phyloP scores from a whole-genome alignment of 2,888 invertebrate species.

The Mythimna ferrago region DNA sequence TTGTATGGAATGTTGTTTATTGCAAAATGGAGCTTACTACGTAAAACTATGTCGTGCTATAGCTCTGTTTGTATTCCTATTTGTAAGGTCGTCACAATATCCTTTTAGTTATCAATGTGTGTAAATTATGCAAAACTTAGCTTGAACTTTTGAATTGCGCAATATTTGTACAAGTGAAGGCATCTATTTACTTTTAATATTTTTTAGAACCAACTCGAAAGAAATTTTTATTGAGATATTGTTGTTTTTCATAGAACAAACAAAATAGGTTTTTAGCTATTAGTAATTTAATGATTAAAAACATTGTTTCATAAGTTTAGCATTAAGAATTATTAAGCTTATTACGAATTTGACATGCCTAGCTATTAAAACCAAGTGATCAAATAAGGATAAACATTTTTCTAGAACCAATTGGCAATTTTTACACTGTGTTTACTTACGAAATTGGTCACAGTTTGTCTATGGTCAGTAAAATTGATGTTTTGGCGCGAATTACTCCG shows the following conservation, averaged over 20 bases:
- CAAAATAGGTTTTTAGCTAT: not conserved
- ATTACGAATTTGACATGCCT: not conserved
- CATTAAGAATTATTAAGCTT: constrained; percentile 1
- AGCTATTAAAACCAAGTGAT: constrained; percentile 1
- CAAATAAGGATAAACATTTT: constrained; percentile 32
- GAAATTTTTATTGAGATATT: constrained; percentile 3
- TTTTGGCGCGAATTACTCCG: constrained; percentile 45
- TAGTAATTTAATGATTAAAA: not conserved
- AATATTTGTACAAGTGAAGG: constrained; percentile 53
- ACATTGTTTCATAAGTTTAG: not conserved
- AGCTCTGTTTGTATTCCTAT: constrained; percentile 38
- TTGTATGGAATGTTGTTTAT: constrained; percentile 59
- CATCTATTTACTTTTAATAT: constrained; percentile 14
- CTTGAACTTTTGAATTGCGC: constrained; percentile 49
- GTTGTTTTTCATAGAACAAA: not conserved
- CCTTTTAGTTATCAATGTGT: constrained; percentile 33
- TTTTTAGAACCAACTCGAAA: not conserved
- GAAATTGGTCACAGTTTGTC: constrained; percentile 39
- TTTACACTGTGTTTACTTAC: constrained; percentile 11
- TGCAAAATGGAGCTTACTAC: constrained; percentile 28
- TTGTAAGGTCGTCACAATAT: constrained; percentile 56
- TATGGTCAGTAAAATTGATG: constrained; percentile 35
- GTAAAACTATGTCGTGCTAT: constrained; percentile 18
- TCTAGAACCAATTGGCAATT: constrained; percentile 44
- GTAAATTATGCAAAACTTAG: constrained; percentile 38